These are phyloP conservation scores for Platalea minor DNA, from an alignment of 2,797 vertebrate species.

Conservation along the genomic window DNA sequence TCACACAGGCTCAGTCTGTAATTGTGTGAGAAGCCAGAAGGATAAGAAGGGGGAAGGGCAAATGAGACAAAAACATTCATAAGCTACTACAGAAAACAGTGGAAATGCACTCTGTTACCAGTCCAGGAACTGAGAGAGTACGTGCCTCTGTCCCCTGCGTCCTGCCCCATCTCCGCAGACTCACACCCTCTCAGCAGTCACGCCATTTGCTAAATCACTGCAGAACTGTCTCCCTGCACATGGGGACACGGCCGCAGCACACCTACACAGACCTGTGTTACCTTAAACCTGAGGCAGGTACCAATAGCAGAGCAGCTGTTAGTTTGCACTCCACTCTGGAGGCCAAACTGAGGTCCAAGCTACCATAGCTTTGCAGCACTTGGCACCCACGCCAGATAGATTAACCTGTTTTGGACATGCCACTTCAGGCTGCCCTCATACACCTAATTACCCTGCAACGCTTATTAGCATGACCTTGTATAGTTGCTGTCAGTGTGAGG, in stretches of 20 bases:
- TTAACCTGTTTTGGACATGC: not conserved
- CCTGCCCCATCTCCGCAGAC: not conserved
- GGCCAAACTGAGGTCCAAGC: not conserved
- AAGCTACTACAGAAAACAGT: not conserved
- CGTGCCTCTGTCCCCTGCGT: not conserved
- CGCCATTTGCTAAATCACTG: not conserved
- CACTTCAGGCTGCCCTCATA: not conserved
- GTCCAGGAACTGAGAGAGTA: not conserved
- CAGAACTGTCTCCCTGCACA: fast-evolving
- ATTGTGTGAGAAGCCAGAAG: slow-evolving; percentile 60
- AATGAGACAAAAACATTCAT: not conserved
- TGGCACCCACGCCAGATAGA: not conserved
- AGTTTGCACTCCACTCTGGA: fast-evolving
- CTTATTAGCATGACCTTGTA: not conserved
- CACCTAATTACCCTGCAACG: not conserved
- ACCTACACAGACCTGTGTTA: not conserved
- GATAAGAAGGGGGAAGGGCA: slow-evolving; percentile 46
- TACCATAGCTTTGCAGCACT: not conserved
- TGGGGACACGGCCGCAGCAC: not conserved
- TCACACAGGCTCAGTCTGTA: slow-evolving; percentile 51
- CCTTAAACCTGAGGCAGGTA: not conserved
- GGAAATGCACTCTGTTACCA: not conserved
- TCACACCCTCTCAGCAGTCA: not conserved
- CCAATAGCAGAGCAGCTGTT: not conserved
- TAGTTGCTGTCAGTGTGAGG: not conserved